phyloP scores from a whole-genome alignment of 2,888 invertebrate genomes.

The Myathropa florea region DNA sequence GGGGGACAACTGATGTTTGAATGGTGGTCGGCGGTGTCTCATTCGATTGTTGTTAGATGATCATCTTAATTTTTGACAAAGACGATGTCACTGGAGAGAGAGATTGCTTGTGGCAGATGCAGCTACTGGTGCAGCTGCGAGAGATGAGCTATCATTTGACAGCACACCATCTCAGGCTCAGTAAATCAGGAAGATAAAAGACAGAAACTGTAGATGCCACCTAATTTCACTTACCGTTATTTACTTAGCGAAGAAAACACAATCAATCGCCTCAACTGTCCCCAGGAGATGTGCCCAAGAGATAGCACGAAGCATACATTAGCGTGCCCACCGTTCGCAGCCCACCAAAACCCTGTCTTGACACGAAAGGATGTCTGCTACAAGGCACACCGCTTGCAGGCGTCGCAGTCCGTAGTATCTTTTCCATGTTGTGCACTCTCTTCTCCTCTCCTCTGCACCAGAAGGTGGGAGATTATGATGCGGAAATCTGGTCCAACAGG shows the following conservation, averaged over 20 bases:
- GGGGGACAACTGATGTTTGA: constrained; percentile 11
- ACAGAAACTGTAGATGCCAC: neutral
- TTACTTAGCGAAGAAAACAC: neutral
- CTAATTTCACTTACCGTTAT: neutral
- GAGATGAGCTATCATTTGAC: no score
- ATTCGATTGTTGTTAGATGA: neutral
- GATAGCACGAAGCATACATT: neutral
- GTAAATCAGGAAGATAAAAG: neutral
- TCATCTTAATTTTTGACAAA: neutral
- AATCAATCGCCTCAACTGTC: neutral
- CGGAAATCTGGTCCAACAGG: constrained; percentile 66
- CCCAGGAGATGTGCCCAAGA: neutral
- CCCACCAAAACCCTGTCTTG: neutral
- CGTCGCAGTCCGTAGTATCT: neutral
- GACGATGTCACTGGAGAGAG: neutral
- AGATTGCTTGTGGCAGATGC: neutral
- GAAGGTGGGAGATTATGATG: constrained; percentile 51
- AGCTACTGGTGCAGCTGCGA: neutral
- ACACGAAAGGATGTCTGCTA: neutral
- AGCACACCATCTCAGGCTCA: no score
- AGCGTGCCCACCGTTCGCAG: neutral
- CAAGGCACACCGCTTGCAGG: neutral
- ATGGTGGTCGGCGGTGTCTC: constrained; percentile 1
- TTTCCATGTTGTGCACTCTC: neutral
- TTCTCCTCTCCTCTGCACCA: neutral